Evolutionary conservation across 2,888 invertebrate genomes (phyloP).

Genomic region (Allygus modestus): DNA sequence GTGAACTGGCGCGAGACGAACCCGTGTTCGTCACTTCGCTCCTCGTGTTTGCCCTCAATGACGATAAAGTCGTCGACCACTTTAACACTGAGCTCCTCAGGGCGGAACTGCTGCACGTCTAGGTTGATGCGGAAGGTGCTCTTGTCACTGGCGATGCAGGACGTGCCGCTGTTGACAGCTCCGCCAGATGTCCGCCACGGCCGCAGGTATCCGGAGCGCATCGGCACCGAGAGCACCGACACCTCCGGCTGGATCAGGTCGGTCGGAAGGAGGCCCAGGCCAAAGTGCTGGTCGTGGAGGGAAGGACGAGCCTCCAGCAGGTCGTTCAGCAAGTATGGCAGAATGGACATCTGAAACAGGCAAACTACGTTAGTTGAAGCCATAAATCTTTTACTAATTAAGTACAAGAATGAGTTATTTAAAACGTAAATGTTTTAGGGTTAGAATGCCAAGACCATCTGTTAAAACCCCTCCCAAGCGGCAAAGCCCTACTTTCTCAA

Average conservation of each 20-base stretch:
- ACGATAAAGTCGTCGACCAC: slow-evolving; percentile 73
- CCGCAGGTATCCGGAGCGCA: slow-evolving; percentile 69
- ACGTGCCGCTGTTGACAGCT: not conserved
- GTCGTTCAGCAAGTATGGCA: slow-evolving; percentile 69
- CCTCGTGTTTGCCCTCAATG: slow-evolving; percentile 75
- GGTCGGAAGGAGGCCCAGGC: slow-evolving; percentile 67
- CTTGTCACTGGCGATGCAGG: slow-evolving; percentile 30
- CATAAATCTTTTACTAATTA: too few relatives aligned
- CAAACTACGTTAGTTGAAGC: not conserved
- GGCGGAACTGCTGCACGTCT: slow-evolving; percentile 74
- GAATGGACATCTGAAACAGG: slow-evolving; percentile 69
- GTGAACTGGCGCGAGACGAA: slow-evolving; percentile 74
- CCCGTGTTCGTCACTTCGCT: slow-evolving; percentile 74
- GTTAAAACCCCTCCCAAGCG: too few relatives aligned
- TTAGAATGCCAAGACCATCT: too few relatives aligned
- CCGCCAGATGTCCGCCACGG: slow-evolving; percentile 66
- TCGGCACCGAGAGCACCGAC: slow-evolving; percentile 58
- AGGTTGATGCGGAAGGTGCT: slow-evolving; percentile 71
- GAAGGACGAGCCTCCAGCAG: slow-evolving; percentile 66
- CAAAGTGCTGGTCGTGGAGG: slow-evolving; percentile 70
- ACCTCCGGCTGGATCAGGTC: slow-evolving; percentile 41
- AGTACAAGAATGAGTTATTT: too few relatives aligned
- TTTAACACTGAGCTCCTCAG: slow-evolving; percentile 75
- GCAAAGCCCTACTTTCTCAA: too few relatives aligned
- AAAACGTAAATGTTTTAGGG: too few relatives aligned